Conservation (phyloP, 2,797 vertebrate species). For the Anniella stebbinsi region DNA sequence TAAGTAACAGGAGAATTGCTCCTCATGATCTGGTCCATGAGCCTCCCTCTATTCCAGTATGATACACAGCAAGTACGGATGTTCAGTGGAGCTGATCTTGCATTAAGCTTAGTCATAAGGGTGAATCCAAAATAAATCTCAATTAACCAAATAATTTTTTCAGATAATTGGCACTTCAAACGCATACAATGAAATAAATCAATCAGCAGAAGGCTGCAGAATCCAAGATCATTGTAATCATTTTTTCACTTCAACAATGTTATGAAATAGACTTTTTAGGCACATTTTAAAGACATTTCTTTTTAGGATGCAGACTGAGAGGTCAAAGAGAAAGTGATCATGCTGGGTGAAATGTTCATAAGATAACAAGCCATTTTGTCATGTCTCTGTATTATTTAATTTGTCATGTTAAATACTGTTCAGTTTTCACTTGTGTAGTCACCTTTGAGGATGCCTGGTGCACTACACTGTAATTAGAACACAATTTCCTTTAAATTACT, state of each 20-base stretch:
- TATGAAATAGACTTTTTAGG: background rate
- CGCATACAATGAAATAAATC: background rate
- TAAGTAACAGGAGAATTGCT: background rate
- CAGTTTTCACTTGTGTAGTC: slow-evolving; percentile 1
- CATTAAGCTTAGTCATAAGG: background rate
- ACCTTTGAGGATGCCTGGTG: background rate
- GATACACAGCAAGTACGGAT: background rate
- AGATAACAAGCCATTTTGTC: background rate
- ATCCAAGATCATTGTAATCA: background rate
- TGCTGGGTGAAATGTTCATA: background rate
- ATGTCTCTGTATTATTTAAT: slow-evolving; percentile 5
- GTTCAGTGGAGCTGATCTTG: background rate
- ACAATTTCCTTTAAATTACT: slow-evolving; percentile 10
- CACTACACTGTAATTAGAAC: background rate
- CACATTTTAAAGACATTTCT: background rate
- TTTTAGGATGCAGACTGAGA: background rate
- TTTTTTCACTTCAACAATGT: background rate
- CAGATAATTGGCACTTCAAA: background rate
- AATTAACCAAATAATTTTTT: background rate
- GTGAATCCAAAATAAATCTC: background rate
- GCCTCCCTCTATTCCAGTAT: background rate
- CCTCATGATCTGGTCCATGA: background rate
- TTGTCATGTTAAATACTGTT: slow-evolving; percentile 4
- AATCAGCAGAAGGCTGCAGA: background rate
- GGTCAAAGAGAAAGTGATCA: background rate